phyloP scores from a whole-genome alignment of 2,888 invertebrate genomes.

The Criorhina ranunculi region DNA sequence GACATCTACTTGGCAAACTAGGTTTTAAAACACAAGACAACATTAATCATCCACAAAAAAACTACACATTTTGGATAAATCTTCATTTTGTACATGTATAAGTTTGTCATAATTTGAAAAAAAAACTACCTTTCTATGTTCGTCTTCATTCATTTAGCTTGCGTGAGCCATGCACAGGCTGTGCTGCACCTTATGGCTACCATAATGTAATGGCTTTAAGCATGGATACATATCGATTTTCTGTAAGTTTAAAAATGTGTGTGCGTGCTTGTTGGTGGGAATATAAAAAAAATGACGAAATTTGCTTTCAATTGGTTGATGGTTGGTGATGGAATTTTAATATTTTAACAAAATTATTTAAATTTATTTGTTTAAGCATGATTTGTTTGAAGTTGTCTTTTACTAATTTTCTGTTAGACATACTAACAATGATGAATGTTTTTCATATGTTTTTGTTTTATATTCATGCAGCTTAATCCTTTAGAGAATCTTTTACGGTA shows the following conservation, averaged over 20 bases:
- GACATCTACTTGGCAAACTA: constrained; percentile 10
- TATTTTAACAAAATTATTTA: background rate
- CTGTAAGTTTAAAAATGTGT: constrained; percentile 88
- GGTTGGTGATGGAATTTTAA: constrained; percentile 25
- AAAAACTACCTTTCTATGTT: constrained; percentile 31
- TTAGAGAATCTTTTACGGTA: constrained; percentile 37
- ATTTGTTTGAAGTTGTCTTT: constrained; percentile 20
- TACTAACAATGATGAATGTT: constrained; percentile 44
- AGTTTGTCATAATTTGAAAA: constrained; percentile 6
- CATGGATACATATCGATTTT: constrained; percentile 92
- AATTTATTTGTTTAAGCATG: constrained; percentile 14
- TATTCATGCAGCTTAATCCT: constrained; percentile 36
- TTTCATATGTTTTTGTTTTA: constrained; percentile 13
- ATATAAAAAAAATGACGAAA: background rate
- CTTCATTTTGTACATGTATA: constrained; percentile 14
- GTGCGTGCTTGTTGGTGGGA: constrained; percentile 12
- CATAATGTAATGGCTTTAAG: constrained; percentile 96
- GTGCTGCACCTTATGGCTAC: constrained; percentile 98
- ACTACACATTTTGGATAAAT: constrained; percentile 19
- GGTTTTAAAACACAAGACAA: background rate
- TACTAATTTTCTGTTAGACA: constrained; percentile 41
- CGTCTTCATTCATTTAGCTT: constrained; percentile 85
- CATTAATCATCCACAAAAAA: background rate
- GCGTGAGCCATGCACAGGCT: constrained; percentile 89
- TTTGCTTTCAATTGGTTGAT: constrained; percentile 14